Conservation (phyloP, 1,140 invertebrate species). For the Conopomorpha cramerella region DNA sequence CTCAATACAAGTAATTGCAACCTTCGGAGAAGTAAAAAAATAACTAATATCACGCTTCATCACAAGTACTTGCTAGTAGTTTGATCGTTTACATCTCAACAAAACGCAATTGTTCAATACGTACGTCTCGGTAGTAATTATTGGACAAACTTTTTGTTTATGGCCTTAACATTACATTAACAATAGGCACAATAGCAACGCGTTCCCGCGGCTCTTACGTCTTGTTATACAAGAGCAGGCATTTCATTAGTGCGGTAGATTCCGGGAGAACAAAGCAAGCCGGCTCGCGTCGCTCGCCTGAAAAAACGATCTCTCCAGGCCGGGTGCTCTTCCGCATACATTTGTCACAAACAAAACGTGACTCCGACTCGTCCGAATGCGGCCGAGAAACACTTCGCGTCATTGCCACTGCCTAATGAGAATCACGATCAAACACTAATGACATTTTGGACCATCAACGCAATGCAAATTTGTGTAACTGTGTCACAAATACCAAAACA, state of each 20-base stretch:
- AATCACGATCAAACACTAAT: not conserved
- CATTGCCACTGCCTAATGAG: not conserved
- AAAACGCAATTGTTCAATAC: not conserved
- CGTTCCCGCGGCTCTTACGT: conserved; percentile 45
- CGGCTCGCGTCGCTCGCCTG: conserved; percentile 16
- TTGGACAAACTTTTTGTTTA: conserved; percentile 14
- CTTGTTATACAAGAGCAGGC: conserved; percentile 42
- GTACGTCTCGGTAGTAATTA: not conserved
- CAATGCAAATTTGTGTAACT: not conserved
- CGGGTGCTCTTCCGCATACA: conserved; percentile 13
- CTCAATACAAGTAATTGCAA: no score
- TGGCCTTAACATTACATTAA: conserved; percentile 49
- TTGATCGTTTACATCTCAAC: no score
- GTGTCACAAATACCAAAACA: not conserved
- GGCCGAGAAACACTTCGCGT: no score
- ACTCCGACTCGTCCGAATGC: no score
- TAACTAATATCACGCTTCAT: no score
- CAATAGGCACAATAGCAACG: conserved; percentile 33
- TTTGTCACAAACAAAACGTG: conserved; percentile 8
- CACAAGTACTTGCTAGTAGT: no score
- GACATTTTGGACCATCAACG: not conserved
- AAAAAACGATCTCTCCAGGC: conserved; percentile 14
- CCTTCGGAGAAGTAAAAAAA: no score
- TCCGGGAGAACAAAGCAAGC: conserved; percentile 11
- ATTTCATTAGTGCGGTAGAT: conserved; percentile 24